phyloP scores from a whole-genome alignment of 2,888 invertebrate species.

The Zaprionus lineosus region DNA sequence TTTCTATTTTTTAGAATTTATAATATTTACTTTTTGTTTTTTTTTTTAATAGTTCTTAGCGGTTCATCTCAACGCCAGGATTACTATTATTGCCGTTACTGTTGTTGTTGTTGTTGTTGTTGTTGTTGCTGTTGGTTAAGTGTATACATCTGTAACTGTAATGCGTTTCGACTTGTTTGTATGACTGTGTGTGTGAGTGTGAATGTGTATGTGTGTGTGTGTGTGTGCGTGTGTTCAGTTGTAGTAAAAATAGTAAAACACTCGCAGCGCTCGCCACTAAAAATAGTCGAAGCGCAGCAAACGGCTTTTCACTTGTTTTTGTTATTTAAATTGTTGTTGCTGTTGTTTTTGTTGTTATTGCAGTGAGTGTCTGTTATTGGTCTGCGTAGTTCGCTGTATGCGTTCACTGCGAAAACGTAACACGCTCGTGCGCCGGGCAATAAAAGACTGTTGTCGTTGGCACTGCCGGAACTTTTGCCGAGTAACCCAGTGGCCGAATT shows the following conservation, averaged over 20 bases:
- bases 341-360: conserved; percentile 18
- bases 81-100: background rate
- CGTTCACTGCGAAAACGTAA: conserved; percentile 54
- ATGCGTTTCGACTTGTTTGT: no score
- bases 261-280: conserved; percentile 55
- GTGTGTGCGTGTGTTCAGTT: conserved; percentile 13
- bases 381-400: conserved; percentile 40
- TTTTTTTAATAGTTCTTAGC: conserved; percentile 1
- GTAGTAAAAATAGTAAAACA: conserved; percentile 67
- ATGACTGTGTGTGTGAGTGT: background rate
- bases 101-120: conserved; percentile 6
- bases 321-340: conserved; percentile 21
- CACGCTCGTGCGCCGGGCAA: conserved; percentile 66
- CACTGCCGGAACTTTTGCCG: conserved; percentile 39
- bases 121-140: conserved; percentile 11
- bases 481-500: conserved; percentile 54
- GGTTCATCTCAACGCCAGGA: background rate
- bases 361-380: conserved; percentile 21
- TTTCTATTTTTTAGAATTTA: no score
- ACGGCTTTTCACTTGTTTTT: conserved; percentile 45
- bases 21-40: conserved; percentile 7
- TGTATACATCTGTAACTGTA: background rate
- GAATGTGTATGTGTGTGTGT: conserved; percentile 10
- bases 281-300: conserved; percentile 56
- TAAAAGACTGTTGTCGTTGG: conserved; percentile 58